A percentile compares a stretch with the other conserved stretches of the same genome.
phyloP scores from a whole-genome alignment of 2,797 vertebrate species.

The Hozukius guyotensis region DNA sequence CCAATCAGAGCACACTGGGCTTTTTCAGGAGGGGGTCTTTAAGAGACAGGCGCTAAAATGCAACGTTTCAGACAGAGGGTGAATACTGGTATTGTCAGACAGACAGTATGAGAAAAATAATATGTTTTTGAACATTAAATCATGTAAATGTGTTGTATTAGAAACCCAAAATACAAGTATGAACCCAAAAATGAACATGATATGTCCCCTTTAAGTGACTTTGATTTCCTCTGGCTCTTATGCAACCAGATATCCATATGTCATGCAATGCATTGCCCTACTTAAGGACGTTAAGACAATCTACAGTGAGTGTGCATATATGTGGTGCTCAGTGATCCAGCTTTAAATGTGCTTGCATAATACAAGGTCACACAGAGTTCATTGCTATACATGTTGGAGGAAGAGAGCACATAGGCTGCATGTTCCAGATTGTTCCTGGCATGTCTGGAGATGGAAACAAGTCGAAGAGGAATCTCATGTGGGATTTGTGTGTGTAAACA shows the following conservation, averaged over 20 bases:
- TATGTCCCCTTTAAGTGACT: too few relatives aligned
- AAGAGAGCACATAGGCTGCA: background rate
- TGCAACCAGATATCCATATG: background rate
- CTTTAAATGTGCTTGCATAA: conserved; percentile 30
- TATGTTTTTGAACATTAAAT: accelerated
- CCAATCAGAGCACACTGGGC: too few relatives aligned
- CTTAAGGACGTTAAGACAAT: background rate
- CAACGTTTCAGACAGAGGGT: too few relatives aligned
- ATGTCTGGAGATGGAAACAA: background rate
- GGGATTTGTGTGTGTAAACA: background rate
- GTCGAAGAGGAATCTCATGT: background rate
- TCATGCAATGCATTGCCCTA: background rate
- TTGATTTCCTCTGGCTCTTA: background rate
- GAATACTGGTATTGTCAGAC: too few relatives aligned
- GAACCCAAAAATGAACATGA: background rate
- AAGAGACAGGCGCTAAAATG: too few relatives aligned
- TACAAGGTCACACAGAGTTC: background rate
- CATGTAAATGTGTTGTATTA: too few relatives aligned
- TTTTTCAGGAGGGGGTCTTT: too few relatives aligned
- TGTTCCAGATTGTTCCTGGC: background rate
- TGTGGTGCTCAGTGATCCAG: conserved; percentile 28
- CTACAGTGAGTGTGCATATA: background rate
- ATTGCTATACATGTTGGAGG: background rate
- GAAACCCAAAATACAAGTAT: background rate
- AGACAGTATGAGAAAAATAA: too few relatives aligned